phyloP scores from a whole-genome alignment of 1,140 invertebrate species.

The honey bee (Apis mellifera) region Amel_HAv3.1 CM009935.2:9830501-9831000 shows the following conservation, averaged over 20 bases:
- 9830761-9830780: background rate
- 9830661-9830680: background rate
- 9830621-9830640: background rate
- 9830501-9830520: background rate
- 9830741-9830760: background rate
- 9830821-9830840: background rate
- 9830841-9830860: conserved; percentile 16
- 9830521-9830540: background rate
- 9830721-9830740: background rate
- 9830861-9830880: background rate
- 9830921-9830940: background rate
- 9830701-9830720: background rate
- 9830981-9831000: too few relatives aligned
- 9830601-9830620: background rate
- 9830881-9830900: conserved; percentile 36
- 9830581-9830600: background rate
- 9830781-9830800: background rate
- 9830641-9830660: background rate
- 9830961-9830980: background rate
- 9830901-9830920: background rate
- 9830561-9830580: background rate
- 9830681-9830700: background rate
- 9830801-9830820: background rate
- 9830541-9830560: too few relatives aligned
- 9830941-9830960: background rate